Base-by-base conservation (phyloP, 2,888 invertebrate species). In the Macaria liturata region DNA sequence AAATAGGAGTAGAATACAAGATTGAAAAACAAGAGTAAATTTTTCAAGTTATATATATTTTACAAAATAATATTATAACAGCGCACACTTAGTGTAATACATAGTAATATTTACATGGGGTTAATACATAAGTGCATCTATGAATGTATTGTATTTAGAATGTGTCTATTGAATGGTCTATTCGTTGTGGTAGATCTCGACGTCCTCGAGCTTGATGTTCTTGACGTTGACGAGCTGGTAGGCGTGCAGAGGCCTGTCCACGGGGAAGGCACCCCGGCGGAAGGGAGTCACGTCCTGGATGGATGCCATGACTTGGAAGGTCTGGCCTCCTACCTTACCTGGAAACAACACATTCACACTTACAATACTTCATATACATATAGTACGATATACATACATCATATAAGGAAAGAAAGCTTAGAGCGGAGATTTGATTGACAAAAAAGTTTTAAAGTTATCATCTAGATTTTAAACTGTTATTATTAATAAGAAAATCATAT, bases 261-360 rank as follows among this genome's bases (percentile, higher is more conserved):
- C 80, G 40, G 93, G 93, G 79, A 81, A 93, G 52, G 91, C 91
- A 44, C 64, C 71, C 3, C 62, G 57, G 3, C 72, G 69, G 54
- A 70, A 61, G 37, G 59, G 30, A 6, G 44, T 67, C 47, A 85
- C 84, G 5, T 84, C 77, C 31, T 80, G 76, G 53, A 88, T 84
- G 44, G 93, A 90, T 59, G 94, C 92, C 80, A 93, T 93, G 59
- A 95, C 74, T 65, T 93, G 93, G 88, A 93, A 93, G 47, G 92
- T 91, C 81, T 93, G 88, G 43, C 96, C 96, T 55, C 92, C 92
- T 45, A 82, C 84, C 69, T 88, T 93, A 71, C 96, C 96, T 65
- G 62, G 2, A 20, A 47, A 37, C 34, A 37, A 2, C 4, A 7
- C 34, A 37, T 37, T 37, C 5, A 37, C 20, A 20, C 20, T 20